Base-by-base conservation (phyloP, 2,797 vertebrate species). In the Clamator glandarius region DNA sequence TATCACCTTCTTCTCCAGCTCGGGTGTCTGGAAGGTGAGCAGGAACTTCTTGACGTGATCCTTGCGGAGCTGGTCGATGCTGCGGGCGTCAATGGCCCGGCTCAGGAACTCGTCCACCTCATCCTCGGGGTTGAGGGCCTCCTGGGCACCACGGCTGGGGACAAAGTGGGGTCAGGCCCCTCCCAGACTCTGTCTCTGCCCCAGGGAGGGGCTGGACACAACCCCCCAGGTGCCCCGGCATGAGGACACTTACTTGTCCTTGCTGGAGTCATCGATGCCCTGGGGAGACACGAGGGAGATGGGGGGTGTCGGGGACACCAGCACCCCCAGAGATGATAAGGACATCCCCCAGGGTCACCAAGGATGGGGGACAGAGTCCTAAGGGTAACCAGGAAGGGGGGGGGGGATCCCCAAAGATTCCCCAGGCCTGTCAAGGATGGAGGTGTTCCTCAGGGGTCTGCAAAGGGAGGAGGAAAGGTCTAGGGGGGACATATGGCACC, bases 71-170 rank as follows among this genome's bases (percentile, higher is more conserved):
- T 99, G 99, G 96, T 99, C 99, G 2, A 99, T 99, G 97, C 99
- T 99, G 75, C 99, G 98, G 33, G 99, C 99, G 0, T 99, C 99
- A 0, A 99, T 99, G 96, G 99, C 99, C 24, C 99, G 98, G 41
- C 99, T 98, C 92, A 99, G 97, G 95, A 99, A 99, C 92, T 99
- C 99, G 1, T 99, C 99, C 62, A 99, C 99, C 96, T 99, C 99
- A 0, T 99, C 99, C 97, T 99, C 99, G 0, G 99, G 99, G 96
- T 99, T 99, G 96, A 99, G 97, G 83, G 99, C 98, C 93, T 99
- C 99, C 97, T 99, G 99, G 62, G 98, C 98, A 12, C 98, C 96
- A 20, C 99, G 98, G 97, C 99, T 99, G 92, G 31, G 81, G 73
- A 52, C 33, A 57, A 5, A 2, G 12, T 8, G 8, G 50, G 66